Conservation (phyloP, 2,113 vertebrate genomes). For the Silurus asotus region DNA sequence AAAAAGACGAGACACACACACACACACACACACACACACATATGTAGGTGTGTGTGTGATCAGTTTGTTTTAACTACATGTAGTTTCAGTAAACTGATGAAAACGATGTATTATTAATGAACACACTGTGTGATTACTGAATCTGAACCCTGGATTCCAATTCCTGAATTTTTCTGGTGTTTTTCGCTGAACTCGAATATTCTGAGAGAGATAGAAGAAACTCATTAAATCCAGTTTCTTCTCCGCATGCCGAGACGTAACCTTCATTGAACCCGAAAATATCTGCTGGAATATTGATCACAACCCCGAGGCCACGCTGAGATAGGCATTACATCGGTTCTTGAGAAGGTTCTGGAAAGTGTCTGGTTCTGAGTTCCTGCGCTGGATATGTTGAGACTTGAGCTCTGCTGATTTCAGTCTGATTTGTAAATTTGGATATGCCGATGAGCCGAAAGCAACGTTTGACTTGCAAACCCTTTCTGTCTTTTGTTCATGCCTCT, state of each 20-base stretch:
- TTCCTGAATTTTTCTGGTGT: neutral
- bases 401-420: slow-evolving; percentile 5
- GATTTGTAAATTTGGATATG: slow-evolving; percentile 43
- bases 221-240: neutral
- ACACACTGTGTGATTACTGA: neutral
- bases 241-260: neutral
- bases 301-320: neutral
- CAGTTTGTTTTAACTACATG: neutral
- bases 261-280: neutral
- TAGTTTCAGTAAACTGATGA: neutral
- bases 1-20: too few species aligned
- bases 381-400: neutral
- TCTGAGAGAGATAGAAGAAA: neutral
- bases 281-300: neutral
- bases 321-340: neutral
- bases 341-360: neutral
- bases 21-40: slow-evolving; percentile 4
- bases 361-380: neutral
- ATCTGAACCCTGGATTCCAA: neutral
- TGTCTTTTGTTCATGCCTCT: neutral
- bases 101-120: too few species aligned
- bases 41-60: neutral
- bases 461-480: slow-evolving; percentile 47
- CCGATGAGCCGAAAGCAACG: slow-evolving; percentile 49
- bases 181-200: neutral